Evolutionary conservation across 2,113 vertebrate genomes (phyloP), one percentile per base, ranked within the genome.

Genomic region (Melospiza melodia): DNA sequence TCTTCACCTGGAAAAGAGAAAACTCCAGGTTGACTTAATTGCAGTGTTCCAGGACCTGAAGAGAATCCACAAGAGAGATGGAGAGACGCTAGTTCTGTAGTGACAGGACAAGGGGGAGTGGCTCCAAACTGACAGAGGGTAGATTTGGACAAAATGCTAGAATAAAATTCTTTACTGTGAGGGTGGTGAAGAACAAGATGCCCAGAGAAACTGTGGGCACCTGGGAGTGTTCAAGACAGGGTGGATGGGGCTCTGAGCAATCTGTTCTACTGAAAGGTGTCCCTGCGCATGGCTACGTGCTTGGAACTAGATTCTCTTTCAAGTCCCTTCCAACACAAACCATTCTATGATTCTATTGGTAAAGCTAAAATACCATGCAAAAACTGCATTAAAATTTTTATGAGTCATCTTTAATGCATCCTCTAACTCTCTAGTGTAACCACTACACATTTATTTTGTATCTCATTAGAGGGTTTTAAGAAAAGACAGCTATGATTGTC

Each of bases 251-350:
- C 20, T 27, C 51, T 57, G 43, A 65, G 11, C 17, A 73, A 27
- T 6, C 8, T 44, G 8, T 12, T 44, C 15, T 9, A 37, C 27
- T 23, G 15, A 24, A 44, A 67, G 2, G 5, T 59, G 33, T 51
- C 19, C 2, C 22, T 51, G 12, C 4, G 3, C 12, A 20, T 16
- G 15, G 15, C 27, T 66, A 3, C 2, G 1, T 27, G 15, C 11
- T 23, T 73, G 43, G 19, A 66, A 14, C 12, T 37, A 33, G 6
- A 20, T 23, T 10, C 11, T 37, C 51, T 31, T 66, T 66, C 24
- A 51, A 21, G 18, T 52, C 7, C 4, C 19, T 44, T 73, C 37
- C 27, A 66, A 33, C 8, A 5, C 10, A 59, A 74, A 59, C 12
- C 10, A 11, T 66, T 59, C 31, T 33, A 48, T 71, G 19, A 30